Percentiles rank a stretch among this genome's conserved stretches.
phyloP scores from a whole-genome alignment of 2,888 invertebrate species.

The Apodemia zela region DNA sequence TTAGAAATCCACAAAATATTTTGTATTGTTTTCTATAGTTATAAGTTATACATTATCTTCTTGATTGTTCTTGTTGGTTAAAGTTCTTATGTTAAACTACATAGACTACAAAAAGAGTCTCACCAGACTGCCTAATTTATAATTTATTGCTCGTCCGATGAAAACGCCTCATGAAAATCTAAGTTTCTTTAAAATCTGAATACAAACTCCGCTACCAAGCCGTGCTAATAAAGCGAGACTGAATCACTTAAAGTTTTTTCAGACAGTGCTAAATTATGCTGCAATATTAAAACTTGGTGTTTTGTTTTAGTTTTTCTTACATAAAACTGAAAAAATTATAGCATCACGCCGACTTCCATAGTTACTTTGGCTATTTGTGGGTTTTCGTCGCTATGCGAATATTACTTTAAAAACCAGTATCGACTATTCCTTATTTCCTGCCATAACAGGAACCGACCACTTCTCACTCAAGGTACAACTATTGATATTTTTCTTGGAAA shows the following conservation, averaged over 20 bases:
- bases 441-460: too few relatives aligned
- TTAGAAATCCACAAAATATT: neutral
- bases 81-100: constrained; percentile 4
- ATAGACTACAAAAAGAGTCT: neutral
- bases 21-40: constrained; percentile 6
- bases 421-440: too few relatives aligned
- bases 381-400: too few relatives aligned
- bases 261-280: neutral
- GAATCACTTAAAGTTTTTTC: neutral
- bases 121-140: constrained; percentile 6
- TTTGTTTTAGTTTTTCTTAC: neutral
- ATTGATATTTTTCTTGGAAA: too few relatives aligned
- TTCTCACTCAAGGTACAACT: too few relatives aligned
- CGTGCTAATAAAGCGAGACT: constrained; percentile 3
- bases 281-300: neutral
- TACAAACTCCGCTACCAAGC: constrained; percentile 5
- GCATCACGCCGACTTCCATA: too few relatives aligned
- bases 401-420: too few relatives aligned
- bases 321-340: too few relatives aligned
- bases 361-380: too few relatives aligned
- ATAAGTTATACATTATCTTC: neutral
- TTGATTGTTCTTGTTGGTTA: neutral
- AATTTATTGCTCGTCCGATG: constrained; percentile 3
- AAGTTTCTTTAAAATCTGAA: constrained; percentile 12
- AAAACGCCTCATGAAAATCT: constrained; percentile 8